These are phyloP conservation scores for Spheniscus mendiculus DNA, from an alignment of 2,113 vertebrate species.

Conservation along the genomic window DNA sequence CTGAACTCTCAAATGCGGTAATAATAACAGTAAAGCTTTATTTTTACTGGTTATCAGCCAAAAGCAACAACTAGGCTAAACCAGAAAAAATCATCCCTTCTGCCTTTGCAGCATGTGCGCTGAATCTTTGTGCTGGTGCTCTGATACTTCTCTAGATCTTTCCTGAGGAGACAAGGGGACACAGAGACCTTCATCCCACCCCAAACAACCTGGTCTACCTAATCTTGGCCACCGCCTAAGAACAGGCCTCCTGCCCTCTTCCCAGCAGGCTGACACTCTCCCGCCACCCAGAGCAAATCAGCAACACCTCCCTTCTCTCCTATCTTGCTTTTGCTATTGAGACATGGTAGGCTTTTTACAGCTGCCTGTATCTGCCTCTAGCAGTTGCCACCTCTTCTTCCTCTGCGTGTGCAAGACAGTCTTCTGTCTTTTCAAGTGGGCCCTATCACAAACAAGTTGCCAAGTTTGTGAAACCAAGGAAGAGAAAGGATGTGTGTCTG, in stretches of 20 bases:
- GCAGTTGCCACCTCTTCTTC: not conserved
- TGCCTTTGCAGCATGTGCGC: not conserved
- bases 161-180: not conserved
- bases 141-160: not conserved
- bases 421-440: not conserved
- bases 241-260: not conserved
- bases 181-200: not conserved
- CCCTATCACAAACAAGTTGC: not conserved
- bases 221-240: not conserved
- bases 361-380: not conserved
- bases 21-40: not conserved
- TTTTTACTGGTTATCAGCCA: slow-evolving; percentile 9
- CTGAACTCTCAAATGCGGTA: not conserved
- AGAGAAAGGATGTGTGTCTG: not conserved
- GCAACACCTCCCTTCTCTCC: not conserved
- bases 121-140: not conserved
- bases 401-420: not conserved
- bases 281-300: not conserved
- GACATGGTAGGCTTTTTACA: not conserved
- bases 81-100: not conserved
- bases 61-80: not conserved
- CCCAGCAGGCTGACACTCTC: not conserved
- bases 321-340: not conserved
- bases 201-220: not conserved
- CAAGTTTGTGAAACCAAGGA: not conserved